Percentiles rank a stretch among this genome's conserved stretches.
Conservation (phyloP, 2,113 vertebrate genomes). For the Pseudopipra pipra region DNA sequence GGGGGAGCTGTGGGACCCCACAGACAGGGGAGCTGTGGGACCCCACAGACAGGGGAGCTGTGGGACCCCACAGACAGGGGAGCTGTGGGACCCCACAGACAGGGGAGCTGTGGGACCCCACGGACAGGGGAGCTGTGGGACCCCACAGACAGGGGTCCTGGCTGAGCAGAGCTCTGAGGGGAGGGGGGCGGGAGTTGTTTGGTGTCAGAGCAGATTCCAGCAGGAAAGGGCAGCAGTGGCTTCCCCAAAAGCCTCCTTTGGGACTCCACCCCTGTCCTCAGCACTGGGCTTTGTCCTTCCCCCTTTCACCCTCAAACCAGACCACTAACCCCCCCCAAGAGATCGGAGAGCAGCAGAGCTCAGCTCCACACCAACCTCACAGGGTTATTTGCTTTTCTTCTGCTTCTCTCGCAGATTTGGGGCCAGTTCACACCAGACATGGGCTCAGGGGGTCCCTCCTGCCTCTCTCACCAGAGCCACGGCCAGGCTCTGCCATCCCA, state of each 20-base stretch:
- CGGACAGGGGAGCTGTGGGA: too few species aligned
- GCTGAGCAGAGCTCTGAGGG: background rate
- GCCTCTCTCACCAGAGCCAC: background rate
- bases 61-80: background rate
- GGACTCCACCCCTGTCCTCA: background rate
- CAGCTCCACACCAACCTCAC: background rate
- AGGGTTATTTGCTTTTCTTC: background rate
- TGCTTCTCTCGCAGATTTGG: background rate
- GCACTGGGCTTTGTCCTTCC: background rate
- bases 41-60: background rate
- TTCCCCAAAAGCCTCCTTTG: background rate
- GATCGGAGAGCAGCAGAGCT: background rate
- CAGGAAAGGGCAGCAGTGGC: background rate
- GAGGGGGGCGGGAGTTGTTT: background rate
- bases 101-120: background rate
- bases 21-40: background rate
- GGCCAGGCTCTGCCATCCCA: background rate
- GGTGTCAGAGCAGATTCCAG: background rate
- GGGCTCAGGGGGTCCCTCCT: background rate
- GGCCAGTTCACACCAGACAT: background rate
- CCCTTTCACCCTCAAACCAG: background rate
- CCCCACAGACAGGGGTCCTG: background rate
- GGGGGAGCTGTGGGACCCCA: background rate
- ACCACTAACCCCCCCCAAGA: too few species aligned
- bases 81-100: background rate